Percentiles rank a stretch among this genome's conserved stretches.
Conservation (phyloP, 2,888 invertebrate genomes). For the Ganaspis brasiliensis region DNA sequence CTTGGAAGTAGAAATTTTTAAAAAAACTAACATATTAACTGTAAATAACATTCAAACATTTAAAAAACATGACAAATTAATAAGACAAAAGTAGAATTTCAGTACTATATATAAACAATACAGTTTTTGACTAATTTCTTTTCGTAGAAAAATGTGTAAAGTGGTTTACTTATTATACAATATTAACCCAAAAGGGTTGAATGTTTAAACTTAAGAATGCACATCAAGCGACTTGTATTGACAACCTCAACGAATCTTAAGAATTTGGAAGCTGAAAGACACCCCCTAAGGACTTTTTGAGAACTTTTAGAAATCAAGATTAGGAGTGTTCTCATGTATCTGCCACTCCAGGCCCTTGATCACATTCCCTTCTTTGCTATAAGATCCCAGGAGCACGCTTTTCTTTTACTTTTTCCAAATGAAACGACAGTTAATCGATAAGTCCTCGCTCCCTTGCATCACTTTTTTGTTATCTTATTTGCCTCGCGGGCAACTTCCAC, state of each 20-base stretch:
- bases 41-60: too few relatives aligned
- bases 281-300: slow-evolving; percentile 6
- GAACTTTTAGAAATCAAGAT: slow-evolving; percentile 64
- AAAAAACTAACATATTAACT: too few relatives aligned
- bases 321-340: slow-evolving; percentile 78
- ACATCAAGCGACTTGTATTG: too few relatives aligned
- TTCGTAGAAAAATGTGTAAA: too few relatives aligned
- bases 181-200: too few relatives aligned
- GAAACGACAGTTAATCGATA: slow-evolving; percentile 79
- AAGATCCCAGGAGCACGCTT: slow-evolving; percentile 75
- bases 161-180: too few relatives aligned
- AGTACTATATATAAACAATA: too few relatives aligned
- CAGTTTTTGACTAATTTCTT: too few relatives aligned
- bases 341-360: slow-evolving; percentile 77
- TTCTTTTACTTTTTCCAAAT: slow-evolving; percentile 77
- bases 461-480: slow-evolving; percentile 50
- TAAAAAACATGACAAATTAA: too few relatives aligned
- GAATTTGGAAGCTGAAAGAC: neutral
- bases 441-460: slow-evolving; percentile 58
- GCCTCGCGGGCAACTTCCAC: slow-evolving; percentile 51
- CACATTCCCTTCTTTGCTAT: slow-evolving; percentile 63
- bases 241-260: neutral
- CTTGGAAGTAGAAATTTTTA: too few relatives aligned
- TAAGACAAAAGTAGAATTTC: too few relatives aligned
- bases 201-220: too few relatives aligned